These are phyloP conservation scores for Scomber japonicus DNA, from an alignment of 2,113 vertebrate species.

Conservation along the genomic window DNA sequence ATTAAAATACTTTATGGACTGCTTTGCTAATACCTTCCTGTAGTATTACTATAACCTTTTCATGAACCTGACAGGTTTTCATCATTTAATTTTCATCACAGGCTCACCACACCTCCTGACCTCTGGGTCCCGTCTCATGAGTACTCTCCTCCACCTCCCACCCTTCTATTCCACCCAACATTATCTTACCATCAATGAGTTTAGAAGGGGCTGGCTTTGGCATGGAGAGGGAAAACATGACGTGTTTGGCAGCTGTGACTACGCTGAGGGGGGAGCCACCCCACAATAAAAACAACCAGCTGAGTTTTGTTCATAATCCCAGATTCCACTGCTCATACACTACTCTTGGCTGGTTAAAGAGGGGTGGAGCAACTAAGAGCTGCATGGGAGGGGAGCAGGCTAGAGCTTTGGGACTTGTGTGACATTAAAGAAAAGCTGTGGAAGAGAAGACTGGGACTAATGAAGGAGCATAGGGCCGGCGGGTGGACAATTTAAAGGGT, in stretches of 20 bases:
- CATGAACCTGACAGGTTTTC: slow-evolving; percentile 42
- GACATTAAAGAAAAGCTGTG: slow-evolving; percentile 42
- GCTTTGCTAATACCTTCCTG: neutral
- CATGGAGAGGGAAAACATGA: slow-evolving; percentile 65
- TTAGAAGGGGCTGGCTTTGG: slow-evolving; percentile 67
- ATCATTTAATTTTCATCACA: slow-evolving; percentile 26
- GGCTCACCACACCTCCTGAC: slow-evolving; percentile 43
- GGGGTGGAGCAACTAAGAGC: slow-evolving; percentile 41
- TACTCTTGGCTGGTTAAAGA: slow-evolving; percentile 49
- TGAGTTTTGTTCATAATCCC: slow-evolving; percentile 67
- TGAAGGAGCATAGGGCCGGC: too few relatives aligned
- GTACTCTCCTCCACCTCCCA: slow-evolving; percentile 39
- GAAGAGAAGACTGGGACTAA: slow-evolving; percentile 8
- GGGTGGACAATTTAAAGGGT: neutral
- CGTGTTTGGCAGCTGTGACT: slow-evolving; percentile 77
- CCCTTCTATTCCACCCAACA: slow-evolving; percentile 44
- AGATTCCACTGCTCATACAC: slow-evolving; percentile 63
- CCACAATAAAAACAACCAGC: slow-evolving; percentile 78
- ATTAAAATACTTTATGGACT: neutral
- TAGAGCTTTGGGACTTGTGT: slow-evolving; percentile 32
- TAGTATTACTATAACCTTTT: slow-evolving; percentile 18
- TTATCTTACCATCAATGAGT: slow-evolving; percentile 71
- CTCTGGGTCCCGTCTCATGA: slow-evolving; percentile 31
- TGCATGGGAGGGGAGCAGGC: slow-evolving; percentile 36
- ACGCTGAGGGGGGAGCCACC: slow-evolving; percentile 59